phyloP scores from a whole-genome alignment of 2,888 invertebrate species.

The Ethmia dodecea region DNA sequence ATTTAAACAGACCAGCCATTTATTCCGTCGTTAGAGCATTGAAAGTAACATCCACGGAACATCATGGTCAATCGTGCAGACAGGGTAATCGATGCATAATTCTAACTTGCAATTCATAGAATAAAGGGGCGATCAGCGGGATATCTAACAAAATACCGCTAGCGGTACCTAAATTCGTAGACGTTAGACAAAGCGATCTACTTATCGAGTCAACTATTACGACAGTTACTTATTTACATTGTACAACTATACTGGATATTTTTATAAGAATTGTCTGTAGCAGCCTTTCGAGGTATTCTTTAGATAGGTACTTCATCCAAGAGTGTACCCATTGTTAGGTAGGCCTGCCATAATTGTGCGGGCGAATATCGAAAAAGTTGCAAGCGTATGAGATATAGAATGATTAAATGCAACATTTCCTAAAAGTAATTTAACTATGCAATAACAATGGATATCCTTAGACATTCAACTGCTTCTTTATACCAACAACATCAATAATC shows the following conservation, averaged over 20 bases:
- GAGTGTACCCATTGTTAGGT: too few relatives aligned
- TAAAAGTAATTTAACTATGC: too few relatives aligned
- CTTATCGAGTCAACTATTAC: conserved; percentile 30
- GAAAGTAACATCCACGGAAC: too few relatives aligned
- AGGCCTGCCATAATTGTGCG: too few relatives aligned
- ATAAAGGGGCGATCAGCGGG: conserved; percentile 19
- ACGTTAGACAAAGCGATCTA: conserved; percentile 41
- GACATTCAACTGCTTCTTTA: not conserved
- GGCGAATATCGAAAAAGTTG: too few relatives aligned
- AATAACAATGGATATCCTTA: conserved; percentile 9
- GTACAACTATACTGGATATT: conserved; percentile 32
- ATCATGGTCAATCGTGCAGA: conserved; percentile 24
- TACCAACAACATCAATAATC: conserved; percentile 34
- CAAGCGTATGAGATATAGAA: too few relatives aligned
- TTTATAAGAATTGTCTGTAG: conserved; percentile 37
- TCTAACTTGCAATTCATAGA: conserved; percentile 11
- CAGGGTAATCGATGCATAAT: conserved; percentile 22
- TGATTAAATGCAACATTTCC: too few relatives aligned
- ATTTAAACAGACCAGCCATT: too few relatives aligned
- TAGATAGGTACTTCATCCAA: too few relatives aligned
- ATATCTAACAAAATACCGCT: conserved; percentile 27
- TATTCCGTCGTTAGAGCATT: too few relatives aligned
- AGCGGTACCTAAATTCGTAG: conserved; percentile 38
- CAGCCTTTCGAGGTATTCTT: conserved; percentile 46
- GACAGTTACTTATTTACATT: conserved; percentile 55